A percentile compares a stretch with the other conserved stretches of the same genome.
Evolutionary conservation across 2,797 vertebrate species (phyloP).

Genomic region (Periparus ater): DNA sequence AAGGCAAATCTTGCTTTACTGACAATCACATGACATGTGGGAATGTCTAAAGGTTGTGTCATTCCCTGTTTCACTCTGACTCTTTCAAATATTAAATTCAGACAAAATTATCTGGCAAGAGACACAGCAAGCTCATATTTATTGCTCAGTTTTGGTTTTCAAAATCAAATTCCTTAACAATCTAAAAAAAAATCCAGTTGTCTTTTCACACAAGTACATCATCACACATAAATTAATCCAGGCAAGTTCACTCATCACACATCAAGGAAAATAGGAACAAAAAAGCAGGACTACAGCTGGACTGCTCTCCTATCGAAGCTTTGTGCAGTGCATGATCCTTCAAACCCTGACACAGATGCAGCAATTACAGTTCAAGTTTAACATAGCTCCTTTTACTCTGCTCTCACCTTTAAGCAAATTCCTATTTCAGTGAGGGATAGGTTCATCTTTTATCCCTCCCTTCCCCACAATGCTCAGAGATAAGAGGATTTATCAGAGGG

Average conservation of each 20-base stretch:
- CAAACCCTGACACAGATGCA: neutral
- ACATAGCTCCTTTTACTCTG: neutral
- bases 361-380: neutral
- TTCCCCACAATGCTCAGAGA: neutral
- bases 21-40: accelerated
- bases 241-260: neutral
- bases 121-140: neutral
- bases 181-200: neutral
- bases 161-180: neutral
- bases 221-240: neutral
- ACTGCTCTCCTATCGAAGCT: neutral
- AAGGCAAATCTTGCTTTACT: neutral
- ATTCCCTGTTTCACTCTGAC: neutral
- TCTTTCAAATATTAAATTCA: neutral
- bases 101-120: neutral
- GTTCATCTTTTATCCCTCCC: conserved; percentile 9
- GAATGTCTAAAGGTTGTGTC: neutral
- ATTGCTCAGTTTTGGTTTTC: neutral
- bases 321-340: neutral
- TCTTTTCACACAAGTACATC: neutral
- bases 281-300: neutral
- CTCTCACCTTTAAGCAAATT: conserved; percentile 3
- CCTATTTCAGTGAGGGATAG: neutral
- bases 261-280: neutral
- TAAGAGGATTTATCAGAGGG: conserved; percentile 7